Base-by-base conservation (phyloP, 1,140 invertebrate genomes). In the Drosophila tsacasi region DNA sequence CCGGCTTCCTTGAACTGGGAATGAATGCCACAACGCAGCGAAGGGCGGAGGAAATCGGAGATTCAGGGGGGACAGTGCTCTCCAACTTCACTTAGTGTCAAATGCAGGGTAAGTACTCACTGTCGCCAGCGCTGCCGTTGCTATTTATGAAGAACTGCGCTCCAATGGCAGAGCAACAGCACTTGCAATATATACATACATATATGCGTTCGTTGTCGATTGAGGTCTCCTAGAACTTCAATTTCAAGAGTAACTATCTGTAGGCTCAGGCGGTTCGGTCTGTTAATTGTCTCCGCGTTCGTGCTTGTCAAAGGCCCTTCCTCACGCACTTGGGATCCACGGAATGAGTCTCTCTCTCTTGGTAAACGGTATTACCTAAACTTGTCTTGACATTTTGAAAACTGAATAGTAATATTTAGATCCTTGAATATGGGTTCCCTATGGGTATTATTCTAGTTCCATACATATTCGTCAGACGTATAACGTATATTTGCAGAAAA, bases 101-200 rank as follows among this genome's bases (percentile, higher is more conserved):
- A 54, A 64, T 67, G 50, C 52, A 66, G 37, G 10, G 55, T 42
- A 58, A 40, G 61, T 37, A 47, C 30, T 32, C 21, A 40, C 21
- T 44, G 42, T 42, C 6, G 4, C 10, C 32, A 35, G 12, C 42
- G 64, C 60, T 50, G 72, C 66, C 60, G 66, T 78, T 79, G 84
- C 81, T 90, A 89, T 89, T 79, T 81, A 81, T 79, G 81, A 79
- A 79, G 81, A 90, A 79, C 79, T 82, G 75, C 71, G 81, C 81
- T 90, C 71, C 85, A 89, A 79, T 81, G 78, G 78, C 78, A 75
- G 67, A 69, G 78, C 84, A 65, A 85, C 67, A 81, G 75, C 74
- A 61, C 66, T 79, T 71, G 75, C 84, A 89, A 90, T 79, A 81
- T 13, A 19, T 19, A 19, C n/a, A 10, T 84, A 89, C 10, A 35